Percentiles rank a stretch among this genome's conserved stretches.
Conservation (phyloP, 2,113 vertebrate genomes). For the Hyla sarda region DNA sequence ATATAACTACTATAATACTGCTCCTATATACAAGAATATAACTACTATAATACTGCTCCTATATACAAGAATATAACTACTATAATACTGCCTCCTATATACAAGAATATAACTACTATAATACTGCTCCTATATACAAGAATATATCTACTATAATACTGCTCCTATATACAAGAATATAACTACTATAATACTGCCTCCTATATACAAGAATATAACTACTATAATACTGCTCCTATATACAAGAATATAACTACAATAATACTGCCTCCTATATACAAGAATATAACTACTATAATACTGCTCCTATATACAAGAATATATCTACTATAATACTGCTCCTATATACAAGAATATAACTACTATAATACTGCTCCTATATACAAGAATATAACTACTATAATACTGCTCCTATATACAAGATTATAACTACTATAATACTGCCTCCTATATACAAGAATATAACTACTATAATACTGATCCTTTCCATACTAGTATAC, state of each 20-base stretch:
- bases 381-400: constrained; percentile 9
- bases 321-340: constrained; percentile 3
- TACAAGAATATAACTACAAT: constrained; percentile 7
- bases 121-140: constrained; percentile 4
- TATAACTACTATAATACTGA: constrained; percentile 2
- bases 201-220: background rate
- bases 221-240: too few species aligned
- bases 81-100: constrained; percentile 4
- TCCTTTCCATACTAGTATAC: background rate
- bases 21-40: background rate
- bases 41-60: background rate
- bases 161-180: background rate
- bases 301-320: background rate
- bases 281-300: background rate
- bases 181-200: constrained; percentile 1
- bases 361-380: background rate
- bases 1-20: background rate
- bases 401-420: background rate
- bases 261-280: background rate
- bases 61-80: background rate
- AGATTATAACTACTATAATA: constrained; percentile 6
- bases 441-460: background rate
- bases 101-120: background rate
- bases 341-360: constrained; percentile 6
- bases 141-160: constrained; percentile 7